Evolutionary conservation across 2,888 invertebrate genomes (phyloP).

Genomic region (Micoletzkya japonica): DNA sequence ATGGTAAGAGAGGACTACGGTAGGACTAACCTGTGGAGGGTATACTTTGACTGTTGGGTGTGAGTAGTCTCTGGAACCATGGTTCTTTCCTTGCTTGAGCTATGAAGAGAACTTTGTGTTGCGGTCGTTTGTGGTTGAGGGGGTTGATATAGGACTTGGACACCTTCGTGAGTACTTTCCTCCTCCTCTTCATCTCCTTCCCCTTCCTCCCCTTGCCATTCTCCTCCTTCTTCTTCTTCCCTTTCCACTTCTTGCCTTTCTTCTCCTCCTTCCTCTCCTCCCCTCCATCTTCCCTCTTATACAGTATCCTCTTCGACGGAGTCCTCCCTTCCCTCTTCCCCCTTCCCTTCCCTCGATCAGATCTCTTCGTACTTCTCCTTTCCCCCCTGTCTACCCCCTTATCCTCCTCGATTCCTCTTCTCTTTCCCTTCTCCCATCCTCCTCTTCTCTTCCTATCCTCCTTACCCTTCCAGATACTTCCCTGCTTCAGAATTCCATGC

Average conservation of each 20-base stretch:
- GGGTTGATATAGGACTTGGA: neutral
- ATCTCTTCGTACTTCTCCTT: neutral
- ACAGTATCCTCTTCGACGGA: neutral
- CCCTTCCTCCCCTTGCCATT: neutral
- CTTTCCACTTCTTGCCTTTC: neutral
- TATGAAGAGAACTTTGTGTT: too few species aligned
- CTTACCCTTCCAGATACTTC: slow-evolving; percentile 18
- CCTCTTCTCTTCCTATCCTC: neutral
- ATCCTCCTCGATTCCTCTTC: neutral
- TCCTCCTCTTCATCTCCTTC: slow-evolving; percentile 5
- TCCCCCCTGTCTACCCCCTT: neutral
- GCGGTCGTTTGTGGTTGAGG: too few species aligned
- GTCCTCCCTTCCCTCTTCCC: neutral
- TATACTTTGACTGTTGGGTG: neutral
- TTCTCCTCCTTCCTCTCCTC: neutral
- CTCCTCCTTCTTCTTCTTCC: neutral
- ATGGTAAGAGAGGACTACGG: too few species aligned
- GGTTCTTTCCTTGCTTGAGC: neutral
- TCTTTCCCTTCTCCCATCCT: neutral
- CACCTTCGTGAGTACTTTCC: neutral
- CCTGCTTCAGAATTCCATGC: slow-evolving; percentile 19
- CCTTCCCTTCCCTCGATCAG: neutral
- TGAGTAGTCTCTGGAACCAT: slow-evolving; percentile 22
- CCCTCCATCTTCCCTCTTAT: neutral
- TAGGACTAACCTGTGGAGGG: neutral